Evolutionary conservation across 2,888 invertebrate genomes (phyloP).

Genomic region (Drosophila conformis): DNA sequence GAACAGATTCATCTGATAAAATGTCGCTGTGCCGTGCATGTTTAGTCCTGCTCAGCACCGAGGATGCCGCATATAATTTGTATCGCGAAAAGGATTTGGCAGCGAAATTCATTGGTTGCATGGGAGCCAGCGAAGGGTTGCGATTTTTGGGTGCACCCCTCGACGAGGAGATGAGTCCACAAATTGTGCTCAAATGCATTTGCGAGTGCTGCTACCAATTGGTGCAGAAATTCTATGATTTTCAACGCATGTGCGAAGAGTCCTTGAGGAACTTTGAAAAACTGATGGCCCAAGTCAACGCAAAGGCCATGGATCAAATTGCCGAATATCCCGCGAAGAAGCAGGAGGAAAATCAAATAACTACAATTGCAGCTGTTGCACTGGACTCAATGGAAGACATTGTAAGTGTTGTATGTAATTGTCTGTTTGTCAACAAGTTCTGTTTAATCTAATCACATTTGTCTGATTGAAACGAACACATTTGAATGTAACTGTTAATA

Average conservation of each 20-base stretch:
- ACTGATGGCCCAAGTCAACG: conserved; percentile 46
- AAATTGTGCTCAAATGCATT: conserved; percentile 66
- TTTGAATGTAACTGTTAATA: conserved; percentile 32
- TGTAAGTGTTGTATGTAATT: conserved; percentile 46
- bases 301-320: not conserved
- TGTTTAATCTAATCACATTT: conserved; percentile 47
- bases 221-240: conserved; percentile 72
- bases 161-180: conserved; percentile 39
- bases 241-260: conserved; percentile 76
- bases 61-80: conserved; percentile 54
- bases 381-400: conserved; percentile 52
- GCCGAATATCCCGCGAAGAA: not conserved
- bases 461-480: conserved; percentile 27
- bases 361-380: conserved; percentile 5
- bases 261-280: conserved; percentile 68
- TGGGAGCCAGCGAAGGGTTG: conserved; percentile 20
- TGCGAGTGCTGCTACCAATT: conserved; percentile 72
- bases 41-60: conserved; percentile 50
- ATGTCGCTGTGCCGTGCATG: conserved; percentile 70
- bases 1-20: conserved; percentile 1
- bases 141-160: conserved; percentile 4
- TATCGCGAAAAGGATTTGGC: conserved; percentile 62
- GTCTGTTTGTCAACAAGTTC: conserved; percentile 22
- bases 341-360: not conserved
- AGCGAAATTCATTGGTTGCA: conserved; percentile 61